These are phyloP conservation scores for Calyptomena viridis DNA, from an alignment of 2,113 vertebrate genomes.

Conservation along the genomic window DNA sequence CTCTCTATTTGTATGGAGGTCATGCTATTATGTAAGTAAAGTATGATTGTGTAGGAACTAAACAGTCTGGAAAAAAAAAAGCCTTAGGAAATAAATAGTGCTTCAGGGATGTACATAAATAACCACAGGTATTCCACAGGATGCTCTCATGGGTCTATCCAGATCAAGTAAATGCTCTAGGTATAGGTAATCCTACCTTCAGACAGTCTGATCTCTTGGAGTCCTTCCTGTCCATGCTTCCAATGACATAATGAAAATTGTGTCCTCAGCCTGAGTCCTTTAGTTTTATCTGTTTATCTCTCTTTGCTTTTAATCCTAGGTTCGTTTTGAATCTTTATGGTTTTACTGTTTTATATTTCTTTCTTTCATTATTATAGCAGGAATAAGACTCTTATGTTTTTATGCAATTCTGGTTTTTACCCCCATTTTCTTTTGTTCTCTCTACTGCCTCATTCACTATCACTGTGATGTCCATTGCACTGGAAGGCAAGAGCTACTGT, in stretches of 20 bases:
- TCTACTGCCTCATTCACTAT: neutral
- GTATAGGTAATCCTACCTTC: constrained; percentile 22
- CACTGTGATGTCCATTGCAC: too few species aligned
- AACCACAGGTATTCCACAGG: neutral
- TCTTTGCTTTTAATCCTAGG: neutral
- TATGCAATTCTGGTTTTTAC: neutral
- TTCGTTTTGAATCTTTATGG: neutral
- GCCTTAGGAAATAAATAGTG: neutral
- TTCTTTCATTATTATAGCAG: neutral
- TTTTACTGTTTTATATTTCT: neutral
- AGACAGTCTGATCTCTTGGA: constrained; percentile 34
- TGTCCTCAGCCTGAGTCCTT: neutral
- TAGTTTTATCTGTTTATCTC: neutral
- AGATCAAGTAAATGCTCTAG: neutral
- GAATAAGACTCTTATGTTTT: neutral
- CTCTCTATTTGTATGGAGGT: neutral
- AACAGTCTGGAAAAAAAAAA: neutral
- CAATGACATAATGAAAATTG: neutral
- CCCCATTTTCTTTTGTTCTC: neutral
- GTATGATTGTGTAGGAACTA: neutral
- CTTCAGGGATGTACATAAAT: neutral
- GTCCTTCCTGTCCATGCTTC: neutral
- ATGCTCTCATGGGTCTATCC: neutral
- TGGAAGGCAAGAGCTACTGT: neutral
- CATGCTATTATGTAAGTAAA: neutral